Conservation (phyloP, 2,113 vertebrate species). For the Mesembrinibis cayennensis region DNA sequence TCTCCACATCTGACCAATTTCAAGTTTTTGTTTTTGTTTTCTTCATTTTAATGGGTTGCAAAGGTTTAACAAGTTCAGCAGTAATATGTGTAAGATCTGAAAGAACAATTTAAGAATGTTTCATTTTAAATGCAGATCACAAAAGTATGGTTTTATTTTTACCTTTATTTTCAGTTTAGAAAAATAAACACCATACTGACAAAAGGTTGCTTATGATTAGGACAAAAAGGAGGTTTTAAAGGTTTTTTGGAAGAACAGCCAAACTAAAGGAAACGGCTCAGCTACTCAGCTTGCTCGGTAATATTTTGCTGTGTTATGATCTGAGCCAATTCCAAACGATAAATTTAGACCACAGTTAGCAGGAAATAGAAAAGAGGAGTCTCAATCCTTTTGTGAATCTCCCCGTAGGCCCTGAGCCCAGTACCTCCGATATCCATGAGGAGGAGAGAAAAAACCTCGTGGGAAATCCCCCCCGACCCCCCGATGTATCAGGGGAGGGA, state of each 20-base stretch:
- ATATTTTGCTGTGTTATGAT: background rate
- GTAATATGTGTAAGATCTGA: background rate
- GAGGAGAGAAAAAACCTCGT: background rate
- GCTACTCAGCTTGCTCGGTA: background rate
- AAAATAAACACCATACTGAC: slow-evolving; percentile 13
- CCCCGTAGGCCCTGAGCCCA: background rate
- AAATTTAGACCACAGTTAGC: background rate
- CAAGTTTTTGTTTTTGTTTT: background rate
- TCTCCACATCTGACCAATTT: slow-evolving; percentile 31
- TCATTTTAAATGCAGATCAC: slow-evolving; percentile 14
- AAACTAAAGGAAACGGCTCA: background rate
- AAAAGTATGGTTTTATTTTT: background rate
- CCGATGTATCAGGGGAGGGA: background rate
- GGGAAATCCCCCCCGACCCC: background rate
- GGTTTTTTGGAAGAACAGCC: background rate
- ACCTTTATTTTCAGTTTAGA: background rate
- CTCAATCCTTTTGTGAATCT: background rate
- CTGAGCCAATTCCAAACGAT: background rate
- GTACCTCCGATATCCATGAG: background rate
- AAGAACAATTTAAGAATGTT: slow-evolving; percentile 23
- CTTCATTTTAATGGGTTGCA: slow-evolving; percentile 31
- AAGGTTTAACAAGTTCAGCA: slow-evolving; percentile 7
- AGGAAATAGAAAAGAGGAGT: background rate
- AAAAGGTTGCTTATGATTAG: background rate
- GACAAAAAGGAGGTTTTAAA: background rate